These are phyloP conservation scores for Grantiella picta DNA, from an alignment of 2,113 vertebrate species.

Conservation along the genomic window DNA sequence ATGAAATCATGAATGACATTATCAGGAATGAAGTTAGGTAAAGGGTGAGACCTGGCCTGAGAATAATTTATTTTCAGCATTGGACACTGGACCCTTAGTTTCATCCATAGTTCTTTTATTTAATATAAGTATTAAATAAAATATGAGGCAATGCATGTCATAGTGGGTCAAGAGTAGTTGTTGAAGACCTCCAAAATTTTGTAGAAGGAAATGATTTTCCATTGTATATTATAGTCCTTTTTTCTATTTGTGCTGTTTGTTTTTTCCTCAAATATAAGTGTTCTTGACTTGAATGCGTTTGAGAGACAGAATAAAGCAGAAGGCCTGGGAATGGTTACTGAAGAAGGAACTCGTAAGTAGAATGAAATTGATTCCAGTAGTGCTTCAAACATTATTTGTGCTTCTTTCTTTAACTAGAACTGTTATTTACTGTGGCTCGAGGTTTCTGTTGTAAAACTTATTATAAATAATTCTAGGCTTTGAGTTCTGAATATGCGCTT, in stretches of 20 bases:
- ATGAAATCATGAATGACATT: background rate
- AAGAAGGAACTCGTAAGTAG: constrained; percentile 97
- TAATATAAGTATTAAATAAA: background rate
- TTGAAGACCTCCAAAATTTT: background rate
- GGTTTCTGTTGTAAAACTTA: background rate
- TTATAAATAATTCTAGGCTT: background rate
- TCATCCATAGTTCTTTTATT: background rate
- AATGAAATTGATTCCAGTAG: constrained; percentile 1
- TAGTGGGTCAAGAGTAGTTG: background rate
- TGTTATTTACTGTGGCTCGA: background rate
- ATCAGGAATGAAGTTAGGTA: background rate
- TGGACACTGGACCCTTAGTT: background rate
- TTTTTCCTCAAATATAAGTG: constrained; percentile 72
- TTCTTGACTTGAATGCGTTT: constrained; percentile 97
- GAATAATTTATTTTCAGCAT: background rate
- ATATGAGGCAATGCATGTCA: background rate
- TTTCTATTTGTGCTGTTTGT: background rate
- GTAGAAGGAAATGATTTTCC: background rate
- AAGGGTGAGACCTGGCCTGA: background rate
- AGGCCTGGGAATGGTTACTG: constrained; percentile 98
- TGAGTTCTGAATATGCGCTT: background rate
- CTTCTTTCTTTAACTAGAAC: constrained; percentile 17
- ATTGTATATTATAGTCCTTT: background rate
- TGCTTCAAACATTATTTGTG: constrained; percentile 6
- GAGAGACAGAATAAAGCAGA: constrained; percentile 99